Evolutionary conservation across 2,888 invertebrate species (phyloP), one percentile per base, ranked within the genome.

Genomic region (Sepioteuthis lessoniana): DNA sequence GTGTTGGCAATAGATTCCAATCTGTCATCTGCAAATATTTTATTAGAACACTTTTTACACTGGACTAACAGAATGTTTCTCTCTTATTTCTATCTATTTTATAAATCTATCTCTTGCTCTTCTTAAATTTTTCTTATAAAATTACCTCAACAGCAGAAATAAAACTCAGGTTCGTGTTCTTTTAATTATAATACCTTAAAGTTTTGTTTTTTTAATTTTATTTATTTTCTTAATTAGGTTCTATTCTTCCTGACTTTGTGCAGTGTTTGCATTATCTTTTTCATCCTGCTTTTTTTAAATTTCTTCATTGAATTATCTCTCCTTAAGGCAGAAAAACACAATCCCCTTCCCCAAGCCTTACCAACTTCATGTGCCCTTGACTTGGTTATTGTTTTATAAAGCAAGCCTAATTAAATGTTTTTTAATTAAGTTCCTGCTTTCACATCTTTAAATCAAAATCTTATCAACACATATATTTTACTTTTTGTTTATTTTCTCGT

Each of bases 341-440:
- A 76, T 76, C n/a, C 19, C 76, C 76, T 31, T 76, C 31, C 76
- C 13, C n/a, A 76, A 8, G 8, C 76, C n/a, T 8, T n/a, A 76
- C 76, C 7, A 1, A 28, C 60, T 7, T 2, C 76, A 31, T 31
- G 76, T 76, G 76, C 8, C 76, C 76, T 76, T 76, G 76, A n/a
- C 76, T 76, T 76, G 76, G n/a, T 76, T 76, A 76, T 76, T 76
- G 76, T 76, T 76, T 76, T 7, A n/a, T 76, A n/a, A 76, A 76
- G 31, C n/a, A 76, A 10, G 31, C 76, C 76, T 76, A 76, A 76
- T 76, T 76, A 76, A 31, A 76, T 76, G 31, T 76, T 76, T 76
- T 76, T 76, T n/a, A 76, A n/a, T 76, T n/a, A 76, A n/a, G 31
- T 76, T n/a, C 76, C n/a, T 31, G n/a, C n/a, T 76, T 76, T 76